These are phyloP conservation scores for Ia io DNA, from an alignment of 2,113 vertebrate genomes.

Conservation along the genomic window DNA sequence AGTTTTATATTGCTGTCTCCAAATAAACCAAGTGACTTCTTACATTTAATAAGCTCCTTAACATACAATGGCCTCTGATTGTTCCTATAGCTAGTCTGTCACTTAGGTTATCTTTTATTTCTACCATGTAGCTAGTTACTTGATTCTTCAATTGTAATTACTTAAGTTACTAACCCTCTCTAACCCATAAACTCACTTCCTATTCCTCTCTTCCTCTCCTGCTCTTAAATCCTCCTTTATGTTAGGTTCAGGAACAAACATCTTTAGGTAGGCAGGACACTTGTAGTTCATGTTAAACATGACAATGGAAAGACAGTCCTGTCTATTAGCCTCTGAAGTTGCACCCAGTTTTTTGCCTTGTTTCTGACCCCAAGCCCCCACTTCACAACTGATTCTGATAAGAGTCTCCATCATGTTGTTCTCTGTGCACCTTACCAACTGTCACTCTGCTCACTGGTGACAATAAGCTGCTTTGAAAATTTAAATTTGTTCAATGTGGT, in stretches of 20 bases:
- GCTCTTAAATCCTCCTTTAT: neutral
- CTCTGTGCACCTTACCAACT: neutral
- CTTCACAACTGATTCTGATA: neutral
- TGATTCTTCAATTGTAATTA: neutral
- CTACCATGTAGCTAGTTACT: neutral
- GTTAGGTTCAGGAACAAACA: neutral
- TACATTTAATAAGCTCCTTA: neutral
- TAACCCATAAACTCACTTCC: neutral
- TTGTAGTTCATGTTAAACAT: neutral
- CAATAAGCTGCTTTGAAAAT: neutral
- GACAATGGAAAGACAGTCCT: neutral
- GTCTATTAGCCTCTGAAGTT: neutral
- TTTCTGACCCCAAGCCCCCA: neutral
- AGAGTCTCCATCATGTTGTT: neutral
- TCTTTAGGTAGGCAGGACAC: neutral
- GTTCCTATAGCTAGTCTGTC: neutral
- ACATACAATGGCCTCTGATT: neutral
- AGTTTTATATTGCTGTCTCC: neutral
- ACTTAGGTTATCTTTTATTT: neutral
- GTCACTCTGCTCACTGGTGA: neutral
- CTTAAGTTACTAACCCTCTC: neutral
- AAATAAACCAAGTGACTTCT: neutral
- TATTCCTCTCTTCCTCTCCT: neutral
- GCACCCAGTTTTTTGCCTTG: neutral
- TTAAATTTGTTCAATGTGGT: neutral